Evolutionary conservation across 2,888 invertebrate genomes (phyloP), one percentile per base, ranked within the genome.

Genomic region (Papilio elwesi): DNA sequence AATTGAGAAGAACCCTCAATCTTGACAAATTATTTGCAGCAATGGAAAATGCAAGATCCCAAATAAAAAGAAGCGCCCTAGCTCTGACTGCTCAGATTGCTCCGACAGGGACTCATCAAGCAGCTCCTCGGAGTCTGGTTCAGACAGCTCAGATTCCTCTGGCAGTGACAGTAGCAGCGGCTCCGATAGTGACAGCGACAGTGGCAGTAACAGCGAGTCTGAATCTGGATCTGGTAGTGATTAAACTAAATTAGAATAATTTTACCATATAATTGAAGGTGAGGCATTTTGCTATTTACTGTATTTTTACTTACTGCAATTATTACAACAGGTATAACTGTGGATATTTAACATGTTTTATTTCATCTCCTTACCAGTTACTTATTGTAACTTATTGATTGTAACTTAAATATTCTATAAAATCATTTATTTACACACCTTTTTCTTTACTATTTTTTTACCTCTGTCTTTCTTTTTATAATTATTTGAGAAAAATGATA

Each of bases 1-100:
- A 16, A 47, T 26, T 26, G 9, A 4, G 4, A 47, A 47, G n/a
- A 16, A 49, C 36, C 64, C 26, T 13, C 13, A 49, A 15, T 63
- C 12, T 26, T 52, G n/a, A 6, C 8, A 52, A 9, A 38, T 38
- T 59, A 38, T 16, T 80, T 78, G 36, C 79, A 92, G 92, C 81
- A 87, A 86, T 75, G 89, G 89, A 8, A 85, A 84, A 75, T 91
- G 90, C 85, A 89, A 90, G 80, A 81, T 90, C 72, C 88, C 91
- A 2, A 86, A 82, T 74, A 92, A 92, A 84, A 92, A 92, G 85
- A 91, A 89, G 80, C 86, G 87, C 52, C 76, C 78, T 2, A 79
- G 79, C 13, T 83, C 85, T 0, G 87, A 89, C 65, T 86, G 89
- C 74, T 85, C 82, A 0, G 87, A 90, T 74, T 83, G 86, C 73